Evolutionary conservation across 2,113 vertebrate species (phyloP).

Genomic region (Otis tarda): DNA sequence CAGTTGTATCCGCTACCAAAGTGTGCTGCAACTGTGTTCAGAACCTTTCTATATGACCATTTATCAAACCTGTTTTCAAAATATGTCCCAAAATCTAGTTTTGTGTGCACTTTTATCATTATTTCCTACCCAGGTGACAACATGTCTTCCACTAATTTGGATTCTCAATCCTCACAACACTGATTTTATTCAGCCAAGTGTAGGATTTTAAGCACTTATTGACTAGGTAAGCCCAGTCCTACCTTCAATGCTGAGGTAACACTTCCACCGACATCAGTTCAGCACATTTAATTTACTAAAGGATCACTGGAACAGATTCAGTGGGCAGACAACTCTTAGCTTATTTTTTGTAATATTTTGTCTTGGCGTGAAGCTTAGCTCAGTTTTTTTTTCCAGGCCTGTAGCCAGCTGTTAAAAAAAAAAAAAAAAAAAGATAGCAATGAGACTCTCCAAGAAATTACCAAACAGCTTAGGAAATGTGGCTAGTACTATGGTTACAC

Average conservation of each 20-base stretch:
- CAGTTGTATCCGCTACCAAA: neutral
- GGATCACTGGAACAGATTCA: neutral
- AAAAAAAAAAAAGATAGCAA: neutral
- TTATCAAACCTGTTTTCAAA: neutral
- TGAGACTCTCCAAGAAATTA: slow-evolving; percentile 30
- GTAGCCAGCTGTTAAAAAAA: neutral
- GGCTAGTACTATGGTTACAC: neutral
- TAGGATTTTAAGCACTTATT: neutral
- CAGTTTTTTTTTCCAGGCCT: neutral
- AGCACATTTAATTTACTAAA: neutral
- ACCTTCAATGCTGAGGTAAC: neutral
- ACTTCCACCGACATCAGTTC: neutral
- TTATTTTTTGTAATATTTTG: slow-evolving; percentile 10
- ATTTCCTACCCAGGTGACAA: neutral
- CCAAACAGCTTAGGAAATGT: slow-evolving; percentile 19
- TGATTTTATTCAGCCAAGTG: neutral
- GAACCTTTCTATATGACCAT: neutral
- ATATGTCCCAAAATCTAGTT: neutral
- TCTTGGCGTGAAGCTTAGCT: neutral
- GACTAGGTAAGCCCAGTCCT: neutral
- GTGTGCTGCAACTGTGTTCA: neutral
- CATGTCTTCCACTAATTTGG: neutral
- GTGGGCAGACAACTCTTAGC: neutral
- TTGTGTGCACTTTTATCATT: neutral
- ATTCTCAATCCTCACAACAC: neutral